Conservation (phyloP, 1,140 invertebrate species). For the Drosophila sturtevanti region DNA sequence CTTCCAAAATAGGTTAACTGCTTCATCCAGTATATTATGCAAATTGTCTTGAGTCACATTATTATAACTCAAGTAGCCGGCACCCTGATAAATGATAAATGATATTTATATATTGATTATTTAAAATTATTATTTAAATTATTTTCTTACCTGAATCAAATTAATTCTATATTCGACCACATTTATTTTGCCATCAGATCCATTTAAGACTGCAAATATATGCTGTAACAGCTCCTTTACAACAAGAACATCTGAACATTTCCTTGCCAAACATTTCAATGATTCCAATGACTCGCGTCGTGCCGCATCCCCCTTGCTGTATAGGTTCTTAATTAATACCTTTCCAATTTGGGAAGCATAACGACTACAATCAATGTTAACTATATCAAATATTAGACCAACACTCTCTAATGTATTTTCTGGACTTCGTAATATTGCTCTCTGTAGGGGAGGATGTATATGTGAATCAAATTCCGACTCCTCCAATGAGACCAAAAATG, state of each 20-base stretch:
- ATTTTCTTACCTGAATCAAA: constrained; percentile 88
- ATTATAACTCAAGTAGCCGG: constrained; percentile 91
- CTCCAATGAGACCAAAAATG: constrained; percentile 86
- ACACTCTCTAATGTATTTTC: constrained; percentile 94
- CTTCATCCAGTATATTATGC: constrained; percentile 85
- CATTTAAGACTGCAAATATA: constrained; percentile 93
- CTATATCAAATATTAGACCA: constrained; percentile 87
- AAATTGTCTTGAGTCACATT: constrained; percentile 85
- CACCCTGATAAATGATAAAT: constrained; percentile 85
- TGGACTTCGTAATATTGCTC: constrained; percentile 96
- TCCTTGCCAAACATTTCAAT: constrained; percentile 87
- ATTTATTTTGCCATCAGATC: constrained; percentile 95
- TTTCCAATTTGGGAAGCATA: constrained; percentile 92
- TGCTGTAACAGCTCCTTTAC: constrained; percentile 88
- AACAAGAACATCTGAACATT: constrained; percentile 88
- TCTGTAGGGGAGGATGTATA: constrained; percentile 93
- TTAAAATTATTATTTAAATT: background rate
- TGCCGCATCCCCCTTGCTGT: constrained; percentile 92
- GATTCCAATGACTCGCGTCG: constrained; percentile 88
- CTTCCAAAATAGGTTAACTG: constrained; percentile 88
- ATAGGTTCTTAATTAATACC: constrained; percentile 89
- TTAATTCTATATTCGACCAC: constrained; percentile 94
- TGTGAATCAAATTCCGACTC: constrained; percentile 90
- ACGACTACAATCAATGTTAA: constrained; percentile 91
- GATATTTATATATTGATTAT: background rate